Evolutionary conservation across 1,140 invertebrate species (phyloP).

Genomic region (Lordiphosa clarofinis): DNA sequence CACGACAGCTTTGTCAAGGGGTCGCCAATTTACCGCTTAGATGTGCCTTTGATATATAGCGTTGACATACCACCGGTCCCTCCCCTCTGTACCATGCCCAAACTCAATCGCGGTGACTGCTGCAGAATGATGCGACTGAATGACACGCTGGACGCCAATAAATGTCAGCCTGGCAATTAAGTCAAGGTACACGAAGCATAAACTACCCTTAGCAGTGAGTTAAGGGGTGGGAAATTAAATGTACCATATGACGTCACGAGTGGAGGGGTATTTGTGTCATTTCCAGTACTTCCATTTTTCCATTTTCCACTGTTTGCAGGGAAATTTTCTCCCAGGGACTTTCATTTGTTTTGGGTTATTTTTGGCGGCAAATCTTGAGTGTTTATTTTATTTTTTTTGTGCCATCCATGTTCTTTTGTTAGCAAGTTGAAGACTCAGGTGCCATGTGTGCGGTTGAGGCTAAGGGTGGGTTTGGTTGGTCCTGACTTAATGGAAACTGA

Average conservation of each 20-base stretch:
- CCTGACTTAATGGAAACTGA: constrained; percentile 65
- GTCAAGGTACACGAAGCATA: constrained; percentile 9
- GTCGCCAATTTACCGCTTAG: constrained; percentile 26
- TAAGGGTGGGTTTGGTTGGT: constrained; percentile 5
- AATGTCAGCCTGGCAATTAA: constrained; percentile 58
- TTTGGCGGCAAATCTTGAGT: constrained; percentile 35
- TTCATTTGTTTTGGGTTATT: constrained; percentile 65
- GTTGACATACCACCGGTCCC: neutral
- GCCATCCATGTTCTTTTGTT: constrained; percentile 9
- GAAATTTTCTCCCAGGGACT: constrained; percentile 10
- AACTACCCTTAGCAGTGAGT: neutral
- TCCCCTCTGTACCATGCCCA: neutral
- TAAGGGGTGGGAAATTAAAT: constrained; percentile 20
- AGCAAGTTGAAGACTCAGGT: constrained; percentile 30
- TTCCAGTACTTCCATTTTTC: constrained; percentile 38
- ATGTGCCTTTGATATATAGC: constrained; percentile 9
- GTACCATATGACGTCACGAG: constrained; percentile 36
- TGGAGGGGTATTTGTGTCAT: constrained; percentile 15
- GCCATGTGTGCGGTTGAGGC: constrained; percentile 8
- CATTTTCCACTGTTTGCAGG: constrained; percentile 8
- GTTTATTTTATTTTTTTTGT: neutral
- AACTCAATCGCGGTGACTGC: constrained; percentile 1
- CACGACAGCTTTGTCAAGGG: constrained; percentile 24
- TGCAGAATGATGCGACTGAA: constrained; percentile 19
- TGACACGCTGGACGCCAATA: constrained; percentile 46